A percentile compares a stretch with the other conserved stretches of the same genome.
Conservation (phyloP, 2,113 vertebrate genomes). For the Anhinga anhinga region DNA sequence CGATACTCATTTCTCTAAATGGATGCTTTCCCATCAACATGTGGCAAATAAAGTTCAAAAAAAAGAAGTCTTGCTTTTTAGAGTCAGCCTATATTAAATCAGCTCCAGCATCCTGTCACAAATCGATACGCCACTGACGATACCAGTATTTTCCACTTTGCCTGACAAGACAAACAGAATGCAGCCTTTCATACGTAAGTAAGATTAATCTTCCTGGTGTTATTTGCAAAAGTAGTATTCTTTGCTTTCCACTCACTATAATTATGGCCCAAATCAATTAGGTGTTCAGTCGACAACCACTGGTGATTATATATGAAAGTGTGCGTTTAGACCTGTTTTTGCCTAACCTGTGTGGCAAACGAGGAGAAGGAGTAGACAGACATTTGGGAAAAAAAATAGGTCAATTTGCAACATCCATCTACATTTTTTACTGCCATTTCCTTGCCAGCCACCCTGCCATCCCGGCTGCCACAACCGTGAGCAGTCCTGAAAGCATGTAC, state of each 20-base stretch:
- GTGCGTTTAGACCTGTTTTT: not conserved
- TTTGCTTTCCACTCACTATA: not conserved
- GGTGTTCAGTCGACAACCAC: not conserved
- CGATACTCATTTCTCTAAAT: not conserved
- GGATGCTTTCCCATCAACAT: not conserved
- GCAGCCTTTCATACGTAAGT: not conserved
- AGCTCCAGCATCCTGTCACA: not conserved
- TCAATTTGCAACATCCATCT: not conserved
- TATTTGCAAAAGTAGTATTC: not conserved
- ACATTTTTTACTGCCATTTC: not conserved
- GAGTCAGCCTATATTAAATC: not conserved
- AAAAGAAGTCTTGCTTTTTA: not conserved
- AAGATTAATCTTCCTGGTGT: not conserved
- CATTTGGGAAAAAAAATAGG: not conserved
- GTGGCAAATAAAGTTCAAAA: not conserved
- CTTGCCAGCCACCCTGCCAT: not conserved
- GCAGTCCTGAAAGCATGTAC: not conserved
- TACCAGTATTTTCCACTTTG: not conserved
- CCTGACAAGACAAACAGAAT: not conserved
- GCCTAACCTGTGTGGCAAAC: not conserved
- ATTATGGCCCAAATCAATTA: not conserved
- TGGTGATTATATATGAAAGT: not conserved
- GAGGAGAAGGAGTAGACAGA: not conserved
- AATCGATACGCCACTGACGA: not conserved
- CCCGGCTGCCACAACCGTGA: fast-evolving